Conservation (phyloP, 2,888 invertebrate species). For the Loripinus fragilis region DNA sequence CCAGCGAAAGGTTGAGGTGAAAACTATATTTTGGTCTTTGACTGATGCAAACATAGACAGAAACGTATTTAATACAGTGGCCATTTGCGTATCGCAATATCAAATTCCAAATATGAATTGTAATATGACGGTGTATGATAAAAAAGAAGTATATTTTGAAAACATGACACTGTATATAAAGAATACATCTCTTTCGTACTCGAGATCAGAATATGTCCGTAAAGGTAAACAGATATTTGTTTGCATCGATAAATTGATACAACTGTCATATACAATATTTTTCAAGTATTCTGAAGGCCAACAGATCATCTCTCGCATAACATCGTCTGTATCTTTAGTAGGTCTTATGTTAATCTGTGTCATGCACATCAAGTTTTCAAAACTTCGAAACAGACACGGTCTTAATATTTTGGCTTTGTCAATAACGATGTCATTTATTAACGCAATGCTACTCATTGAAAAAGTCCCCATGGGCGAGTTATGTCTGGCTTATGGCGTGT, state of each 20-base stretch:
- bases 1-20: background rate
- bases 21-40: background rate
- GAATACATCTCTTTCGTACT: background rate
- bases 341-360: slow-evolving; percentile 13
- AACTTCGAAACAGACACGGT: slow-evolving; percentile 38
- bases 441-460: slow-evolving; percentile 19
- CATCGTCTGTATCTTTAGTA: slow-evolving; percentile 29
- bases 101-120: slow-evolving; percentile 20
- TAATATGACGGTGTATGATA: slow-evolving; percentile 19
- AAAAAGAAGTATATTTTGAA: slow-evolving; percentile 16
- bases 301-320: slow-evolving; percentile 22
- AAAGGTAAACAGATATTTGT: slow-evolving; percentile 13
- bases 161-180: slow-evolving; percentile 11
- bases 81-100: background rate
- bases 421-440: slow-evolving; percentile 11
- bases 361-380: slow-evolving; percentile 18
- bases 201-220: background rate
- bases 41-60: background rate
- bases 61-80: background rate
- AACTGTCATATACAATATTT: slow-evolving; percentile 13
- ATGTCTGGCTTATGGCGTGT: slow-evolving; percentile 14
- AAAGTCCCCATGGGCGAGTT: background rate
- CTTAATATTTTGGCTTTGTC: slow-evolving; percentile 44
- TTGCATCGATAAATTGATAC: slow-evolving; percentile 19
- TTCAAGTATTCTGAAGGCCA: slow-evolving; percentile 23